These are phyloP conservation scores for Fistularia commersonii DNA, from an alignment of 2,797 vertebrate genomes.

Conservation along the genomic window DNA sequence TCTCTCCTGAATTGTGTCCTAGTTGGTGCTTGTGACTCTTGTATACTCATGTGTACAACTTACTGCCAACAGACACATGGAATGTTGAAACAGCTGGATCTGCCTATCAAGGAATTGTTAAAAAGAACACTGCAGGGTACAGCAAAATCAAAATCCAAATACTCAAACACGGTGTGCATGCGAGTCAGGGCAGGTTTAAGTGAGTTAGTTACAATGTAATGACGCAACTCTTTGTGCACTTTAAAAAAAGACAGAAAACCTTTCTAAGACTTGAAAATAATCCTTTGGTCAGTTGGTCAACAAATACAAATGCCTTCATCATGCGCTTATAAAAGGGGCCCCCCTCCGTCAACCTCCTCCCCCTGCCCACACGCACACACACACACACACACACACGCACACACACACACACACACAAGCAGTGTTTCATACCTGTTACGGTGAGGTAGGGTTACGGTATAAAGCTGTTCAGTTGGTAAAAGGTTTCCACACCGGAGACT, in stretches of 20 bases:
- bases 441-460: constrained; percentile 78
- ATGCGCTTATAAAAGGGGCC: too few relatives aligned
- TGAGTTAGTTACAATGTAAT: constrained; percentile 24
- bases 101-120: constrained; percentile 20
- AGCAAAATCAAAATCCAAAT: constrained; percentile 17
- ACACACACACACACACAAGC: constrained; percentile 2
- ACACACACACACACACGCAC: constrained; percentile 1
- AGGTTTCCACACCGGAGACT: constrained; percentile 85
- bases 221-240: constrained; percentile 26
- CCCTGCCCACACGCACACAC: background rate
- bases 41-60: too few relatives aligned
- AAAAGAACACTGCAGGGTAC: constrained; percentile 14
- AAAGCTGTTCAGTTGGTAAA: constrained; percentile 84
- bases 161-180: constrained; percentile 8
- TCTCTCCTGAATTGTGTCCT: too few relatives aligned
- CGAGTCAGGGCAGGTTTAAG: constrained; percentile 37
- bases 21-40: too few relatives aligned
- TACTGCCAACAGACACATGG: constrained; percentile 1
- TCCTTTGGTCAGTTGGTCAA: constrained; percentile 21
- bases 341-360: background rate
- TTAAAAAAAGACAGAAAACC: constrained; percentile 8
- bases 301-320: background rate
- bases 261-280: constrained; percentile 14
- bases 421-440: constrained; percentile 71
- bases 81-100: background rate